These are phyloP conservation scores for Geopemphigus sp. DNA, from an alignment of 1,140 invertebrate genomes.

Conservation along the genomic window DNA sequence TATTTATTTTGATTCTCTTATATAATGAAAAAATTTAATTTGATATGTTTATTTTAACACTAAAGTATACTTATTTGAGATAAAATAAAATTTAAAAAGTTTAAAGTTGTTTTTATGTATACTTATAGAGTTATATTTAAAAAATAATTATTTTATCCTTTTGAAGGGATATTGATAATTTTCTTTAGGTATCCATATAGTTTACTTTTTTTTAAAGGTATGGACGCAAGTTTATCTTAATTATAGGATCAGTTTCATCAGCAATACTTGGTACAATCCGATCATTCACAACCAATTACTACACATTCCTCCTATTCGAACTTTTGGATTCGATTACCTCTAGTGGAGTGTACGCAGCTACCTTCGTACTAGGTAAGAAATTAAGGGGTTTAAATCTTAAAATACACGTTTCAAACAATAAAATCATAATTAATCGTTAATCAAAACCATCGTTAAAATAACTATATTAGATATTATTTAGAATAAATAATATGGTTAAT, in stretches of 20 bases:
- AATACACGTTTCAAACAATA: not conserved
- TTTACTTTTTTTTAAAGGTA: slow-evolving; percentile 56
- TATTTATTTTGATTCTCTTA: too few species aligned
- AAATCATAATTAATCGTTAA: too few species aligned
- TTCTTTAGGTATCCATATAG: too few species aligned
- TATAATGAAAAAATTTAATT: too few species aligned
- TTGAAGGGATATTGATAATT: too few species aligned
- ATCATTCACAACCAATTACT: slow-evolving; percentile 60
- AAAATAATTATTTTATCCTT: too few species aligned
- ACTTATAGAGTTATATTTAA: too few species aligned
- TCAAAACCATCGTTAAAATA: too few species aligned
- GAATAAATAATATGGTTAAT: not conserved
- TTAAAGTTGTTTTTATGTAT: not conserved
- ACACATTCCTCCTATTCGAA: slow-evolving; percentile 60
- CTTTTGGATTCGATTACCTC: slow-evolving; percentile 63
- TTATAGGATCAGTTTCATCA: slow-evolving; percentile 62
- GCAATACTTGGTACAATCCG: slow-evolving; percentile 60
- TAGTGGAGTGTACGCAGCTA: slow-evolving; percentile 63
- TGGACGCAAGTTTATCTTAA: slow-evolving; percentile 62
- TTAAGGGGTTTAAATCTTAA: not conserved
- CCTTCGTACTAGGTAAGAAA: slow-evolving; percentile 63
- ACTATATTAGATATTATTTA: too few species aligned
- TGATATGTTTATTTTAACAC: too few species aligned
- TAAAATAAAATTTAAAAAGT: too few species aligned
- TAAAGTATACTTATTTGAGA: too few species aligned